Evolutionary conservation across 2,113 vertebrate species (phyloP).

Genomic region (Procavia capensis): DNA sequence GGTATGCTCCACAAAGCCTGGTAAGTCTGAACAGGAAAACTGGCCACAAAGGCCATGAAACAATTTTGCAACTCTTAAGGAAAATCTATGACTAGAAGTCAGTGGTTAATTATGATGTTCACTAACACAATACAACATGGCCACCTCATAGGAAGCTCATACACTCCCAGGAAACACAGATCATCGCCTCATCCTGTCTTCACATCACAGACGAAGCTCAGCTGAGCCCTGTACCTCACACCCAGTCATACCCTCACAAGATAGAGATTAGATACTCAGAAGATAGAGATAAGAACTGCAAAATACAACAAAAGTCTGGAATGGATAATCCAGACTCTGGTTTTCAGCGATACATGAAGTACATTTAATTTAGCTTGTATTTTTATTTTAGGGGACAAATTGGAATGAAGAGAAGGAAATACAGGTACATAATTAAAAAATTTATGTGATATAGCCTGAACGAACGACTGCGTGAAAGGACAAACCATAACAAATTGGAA

Average conservation of each 20-base stretch:
- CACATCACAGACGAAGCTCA: not conserved
- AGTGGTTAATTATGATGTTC: constrained; percentile 8
- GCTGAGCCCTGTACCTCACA: not conserved
- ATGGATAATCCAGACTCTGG: not conserved
- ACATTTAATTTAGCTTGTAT: not conserved
- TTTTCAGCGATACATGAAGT: not conserved
- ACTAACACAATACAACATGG: not conserved
- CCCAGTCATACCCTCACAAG: not conserved
- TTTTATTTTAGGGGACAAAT: not conserved
- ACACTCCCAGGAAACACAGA: not conserved
- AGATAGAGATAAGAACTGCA: not conserved
- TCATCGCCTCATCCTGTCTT: not conserved
- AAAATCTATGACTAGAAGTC: constrained; percentile 32
- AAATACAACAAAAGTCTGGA: not conserved
- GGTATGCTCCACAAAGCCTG: not conserved
- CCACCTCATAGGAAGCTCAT: not conserved
- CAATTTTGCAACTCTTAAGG: not conserved
- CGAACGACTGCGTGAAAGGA: not conserved
- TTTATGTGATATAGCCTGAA: not conserved
- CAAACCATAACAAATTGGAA: not conserved
- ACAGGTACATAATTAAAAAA: not conserved
- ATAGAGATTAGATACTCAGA: not conserved
- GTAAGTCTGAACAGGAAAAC: not conserved
- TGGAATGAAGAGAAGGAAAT: not conserved
- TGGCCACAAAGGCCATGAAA: not conserved